Conservation (phyloP, 2,888 invertebrate genomes). For the Cybosia mesomella region DNA sequence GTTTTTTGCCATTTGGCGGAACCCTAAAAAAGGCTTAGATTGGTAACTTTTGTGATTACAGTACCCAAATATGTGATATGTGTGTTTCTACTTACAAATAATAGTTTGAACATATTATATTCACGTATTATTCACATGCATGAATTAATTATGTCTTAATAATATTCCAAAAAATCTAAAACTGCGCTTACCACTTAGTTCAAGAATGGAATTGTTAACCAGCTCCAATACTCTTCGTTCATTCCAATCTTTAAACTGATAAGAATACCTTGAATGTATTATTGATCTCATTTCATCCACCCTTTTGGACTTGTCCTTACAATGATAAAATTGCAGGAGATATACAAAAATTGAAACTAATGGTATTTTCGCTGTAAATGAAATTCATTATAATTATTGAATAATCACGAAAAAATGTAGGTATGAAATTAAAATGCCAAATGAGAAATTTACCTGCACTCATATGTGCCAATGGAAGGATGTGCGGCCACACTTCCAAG, state of each 20-base stretch:
- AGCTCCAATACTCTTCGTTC: conserved; percentile 75
- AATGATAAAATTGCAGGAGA: conserved; percentile 78
- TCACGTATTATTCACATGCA: no score
- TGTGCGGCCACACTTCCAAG: conserved; percentile 76
- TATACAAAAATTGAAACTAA: conserved; percentile 77
- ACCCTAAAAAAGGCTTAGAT: no score
- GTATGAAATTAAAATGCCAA: neutral
- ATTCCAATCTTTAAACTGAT: conserved; percentile 74
- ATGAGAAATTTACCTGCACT: conserved; percentile 68
- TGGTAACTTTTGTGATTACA: no score
- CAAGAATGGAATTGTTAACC: conserved; percentile 65
- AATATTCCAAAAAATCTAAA: neutral
- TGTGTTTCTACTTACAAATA: no score
- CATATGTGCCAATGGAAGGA: conserved; percentile 76
- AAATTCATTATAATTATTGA: conserved; percentile 16
- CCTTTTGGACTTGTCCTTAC: conserved; percentile 70
- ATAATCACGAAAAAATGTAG: neutral
- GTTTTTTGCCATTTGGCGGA: no score
- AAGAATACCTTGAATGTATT: conserved; percentile 71
- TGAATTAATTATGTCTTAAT: no score
- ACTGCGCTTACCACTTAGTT: conserved; percentile 65
- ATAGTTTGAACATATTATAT: no score
- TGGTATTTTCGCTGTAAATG: conserved; percentile 76
- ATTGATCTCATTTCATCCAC: conserved; percentile 69
- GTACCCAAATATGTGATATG: no score